A percentile compares a stretch with the other conserved stretches of the same genome.
phyloP scores from a whole-genome alignment of 2,888 invertebrate genomes.

The Pediacus dermestoides region DNA sequence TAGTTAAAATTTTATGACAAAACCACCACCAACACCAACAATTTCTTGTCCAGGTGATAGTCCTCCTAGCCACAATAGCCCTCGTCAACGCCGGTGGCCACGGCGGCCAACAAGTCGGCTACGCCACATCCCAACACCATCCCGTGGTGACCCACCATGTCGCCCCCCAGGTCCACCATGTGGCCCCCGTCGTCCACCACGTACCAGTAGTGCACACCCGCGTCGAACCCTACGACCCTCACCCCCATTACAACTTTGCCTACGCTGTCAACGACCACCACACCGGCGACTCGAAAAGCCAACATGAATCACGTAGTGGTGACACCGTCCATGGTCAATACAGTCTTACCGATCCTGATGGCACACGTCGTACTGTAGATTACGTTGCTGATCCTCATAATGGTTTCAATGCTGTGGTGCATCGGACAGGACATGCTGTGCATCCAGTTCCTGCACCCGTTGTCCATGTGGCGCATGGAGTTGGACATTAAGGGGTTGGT shows the following conservation, averaged over 20 bases:
- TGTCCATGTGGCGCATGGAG: too few relatives aligned
- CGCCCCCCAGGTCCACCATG: slow-evolving; percentile 14
- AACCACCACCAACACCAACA: too few relatives aligned
- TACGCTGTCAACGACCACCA: slow-evolving; percentile 46
- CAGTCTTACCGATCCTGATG: slow-evolving; percentile 45
- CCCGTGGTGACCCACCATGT: slow-evolving; percentile 24
- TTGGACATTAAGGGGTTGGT: too few relatives aligned
- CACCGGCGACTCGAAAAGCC: slow-evolving; percentile 47
- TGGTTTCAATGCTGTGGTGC: slow-evolving; percentile 45
- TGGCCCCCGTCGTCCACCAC: slow-evolving; percentile 14
- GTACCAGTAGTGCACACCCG: slow-evolving; percentile 36
- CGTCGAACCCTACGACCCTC: slow-evolving; percentile 44
- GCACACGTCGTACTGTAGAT: slow-evolving; percentile 43
- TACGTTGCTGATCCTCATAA: slow-evolving; percentile 43
- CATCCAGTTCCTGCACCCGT: too few relatives aligned
- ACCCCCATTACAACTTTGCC: slow-evolving; percentile 45
- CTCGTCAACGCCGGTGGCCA: not conserved
- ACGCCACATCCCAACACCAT: slow-evolving; percentile 36
- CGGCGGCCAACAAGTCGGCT: slow-evolving; percentile 20
- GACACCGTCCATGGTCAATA: slow-evolving; percentile 46
- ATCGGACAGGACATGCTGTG: slow-evolving; percentile 31
- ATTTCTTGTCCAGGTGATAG: not conserved
- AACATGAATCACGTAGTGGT: slow-evolving; percentile 43
- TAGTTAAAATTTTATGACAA: too few relatives aligned
- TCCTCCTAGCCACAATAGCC: slow-evolving; percentile 1